A percentile compares a stretch with the other conserved stretches of the same genome.
Conservation (phyloP, 2,113 vertebrate genomes). For the Strigops habroptila region DNA sequence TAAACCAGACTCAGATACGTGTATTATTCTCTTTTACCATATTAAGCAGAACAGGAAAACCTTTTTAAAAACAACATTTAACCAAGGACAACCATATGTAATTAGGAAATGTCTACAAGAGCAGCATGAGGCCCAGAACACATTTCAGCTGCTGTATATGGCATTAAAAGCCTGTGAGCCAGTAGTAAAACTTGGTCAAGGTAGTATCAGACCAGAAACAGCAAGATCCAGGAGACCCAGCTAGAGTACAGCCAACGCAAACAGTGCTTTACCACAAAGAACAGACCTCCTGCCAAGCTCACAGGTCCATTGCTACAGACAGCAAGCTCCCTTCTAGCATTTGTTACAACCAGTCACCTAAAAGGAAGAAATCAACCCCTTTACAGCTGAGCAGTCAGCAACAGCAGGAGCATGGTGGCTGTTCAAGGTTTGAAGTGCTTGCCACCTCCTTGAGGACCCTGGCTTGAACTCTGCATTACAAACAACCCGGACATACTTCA, state of each 20-base stretch:
- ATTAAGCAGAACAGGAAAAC: neutral
- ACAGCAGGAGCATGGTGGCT: neutral
- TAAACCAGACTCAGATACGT: neutral
- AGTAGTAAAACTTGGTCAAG: neutral
- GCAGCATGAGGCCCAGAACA: neutral
- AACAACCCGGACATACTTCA: neutral
- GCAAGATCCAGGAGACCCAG: neutral
- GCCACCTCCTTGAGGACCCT: neutral
- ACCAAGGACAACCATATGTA: fast-evolving
- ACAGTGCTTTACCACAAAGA: neutral
- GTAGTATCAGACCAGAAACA: neutral
- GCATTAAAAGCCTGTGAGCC: neutral
- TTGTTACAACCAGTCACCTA: neutral
- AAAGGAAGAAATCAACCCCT: neutral
- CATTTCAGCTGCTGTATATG: neutral
- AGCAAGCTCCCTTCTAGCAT: neutral
- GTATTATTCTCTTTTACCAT: neutral
- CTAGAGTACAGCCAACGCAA: neutral
- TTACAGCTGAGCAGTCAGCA: neutral
- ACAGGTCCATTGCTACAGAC: neutral
- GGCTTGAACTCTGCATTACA: neutral
- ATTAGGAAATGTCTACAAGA: neutral
- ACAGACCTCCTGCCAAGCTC: neutral
- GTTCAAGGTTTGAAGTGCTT: neutral
- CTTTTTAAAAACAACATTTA: neutral